These are phyloP conservation scores for Spea hammondii DNA, from an alignment of 2,797 vertebrate species.

Conservation along the genomic window DNA sequence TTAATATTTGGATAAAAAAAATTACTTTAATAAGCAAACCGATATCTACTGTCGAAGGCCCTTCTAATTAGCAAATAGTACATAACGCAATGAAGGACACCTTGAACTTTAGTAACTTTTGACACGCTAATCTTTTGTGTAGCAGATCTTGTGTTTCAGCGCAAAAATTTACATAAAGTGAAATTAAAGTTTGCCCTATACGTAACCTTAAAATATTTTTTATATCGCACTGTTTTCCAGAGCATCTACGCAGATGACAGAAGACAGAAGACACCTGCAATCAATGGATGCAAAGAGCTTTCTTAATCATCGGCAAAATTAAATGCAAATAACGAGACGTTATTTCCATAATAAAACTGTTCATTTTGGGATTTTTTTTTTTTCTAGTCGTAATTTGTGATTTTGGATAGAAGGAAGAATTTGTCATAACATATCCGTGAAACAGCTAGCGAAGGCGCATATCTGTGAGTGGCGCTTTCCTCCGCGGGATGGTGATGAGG, in stretches of 20 bases:
- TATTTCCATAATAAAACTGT: constrained; percentile 37
- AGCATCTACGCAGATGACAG: not conserved
- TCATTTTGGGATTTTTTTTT: constrained; percentile 8
- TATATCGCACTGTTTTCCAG: not conserved
- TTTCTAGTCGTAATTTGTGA: constrained; percentile 12
- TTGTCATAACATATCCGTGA: constrained; percentile 31
- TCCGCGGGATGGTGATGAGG: not conserved
- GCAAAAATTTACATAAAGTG: not conserved
- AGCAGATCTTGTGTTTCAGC: too few species aligned
- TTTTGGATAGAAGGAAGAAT: constrained; percentile 17
- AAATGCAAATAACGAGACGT: constrained; percentile 12
- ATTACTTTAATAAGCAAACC: too few species aligned
- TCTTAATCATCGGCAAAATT: constrained; percentile 19
- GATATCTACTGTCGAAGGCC: too few species aligned
- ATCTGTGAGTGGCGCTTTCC: not conserved
- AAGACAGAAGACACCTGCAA: constrained; percentile 43
- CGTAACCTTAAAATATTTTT: not conserved
- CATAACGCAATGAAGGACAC: too few species aligned
- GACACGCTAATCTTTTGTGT: not conserved
- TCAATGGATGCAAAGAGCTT: constrained; percentile 16
- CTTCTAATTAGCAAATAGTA: too few species aligned
- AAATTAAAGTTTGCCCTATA: not conserved
- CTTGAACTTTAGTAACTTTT: too few species aligned
- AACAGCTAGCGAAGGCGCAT: not conserved
- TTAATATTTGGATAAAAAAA: too few species aligned